These are phyloP conservation scores for Bombus impatiens DNA, from an alignment of 1,140 invertebrate species.

Conservation along the genomic window DNA sequence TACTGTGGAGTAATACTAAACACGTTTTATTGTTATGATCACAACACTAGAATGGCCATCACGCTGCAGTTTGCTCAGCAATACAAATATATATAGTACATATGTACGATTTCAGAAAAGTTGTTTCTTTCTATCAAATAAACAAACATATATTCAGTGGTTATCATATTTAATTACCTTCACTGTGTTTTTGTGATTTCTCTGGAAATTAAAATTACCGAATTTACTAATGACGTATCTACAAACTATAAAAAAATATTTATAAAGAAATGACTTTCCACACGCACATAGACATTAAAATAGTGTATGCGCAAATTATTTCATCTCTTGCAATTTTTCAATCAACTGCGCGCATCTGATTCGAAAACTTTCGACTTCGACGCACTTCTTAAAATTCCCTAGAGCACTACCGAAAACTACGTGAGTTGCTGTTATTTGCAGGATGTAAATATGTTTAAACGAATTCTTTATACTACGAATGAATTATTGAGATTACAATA, in stretches of 20 bases:
- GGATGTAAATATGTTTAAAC: not conserved
- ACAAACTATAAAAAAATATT: no score
- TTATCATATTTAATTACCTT: not conserved
- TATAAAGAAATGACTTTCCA: not conserved
- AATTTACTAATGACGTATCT: not conserved
- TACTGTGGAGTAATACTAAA: no score
- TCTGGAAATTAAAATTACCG: not conserved
- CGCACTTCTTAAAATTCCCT: conserved; percentile 13
- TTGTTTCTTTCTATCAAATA: not conserved
- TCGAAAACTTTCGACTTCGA: no score
- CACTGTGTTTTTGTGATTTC: not conserved
- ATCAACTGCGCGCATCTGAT: not conserved
- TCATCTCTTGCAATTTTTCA: no score
- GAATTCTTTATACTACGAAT: not conserved
- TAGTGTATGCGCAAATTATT: not conserved
- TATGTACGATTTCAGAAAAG: not conserved
- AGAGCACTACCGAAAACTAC: not conserved
- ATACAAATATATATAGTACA: not conserved
- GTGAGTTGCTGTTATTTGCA: not conserved
- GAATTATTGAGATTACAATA: not conserved
- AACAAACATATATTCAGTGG: not conserved
- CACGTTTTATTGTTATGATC: no score
- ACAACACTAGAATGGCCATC: no score
- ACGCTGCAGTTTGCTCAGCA: no score
- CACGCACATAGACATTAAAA: no score